Conservation (phyloP, 2,888 invertebrate species). For the Piscicola geometra region DNA sequence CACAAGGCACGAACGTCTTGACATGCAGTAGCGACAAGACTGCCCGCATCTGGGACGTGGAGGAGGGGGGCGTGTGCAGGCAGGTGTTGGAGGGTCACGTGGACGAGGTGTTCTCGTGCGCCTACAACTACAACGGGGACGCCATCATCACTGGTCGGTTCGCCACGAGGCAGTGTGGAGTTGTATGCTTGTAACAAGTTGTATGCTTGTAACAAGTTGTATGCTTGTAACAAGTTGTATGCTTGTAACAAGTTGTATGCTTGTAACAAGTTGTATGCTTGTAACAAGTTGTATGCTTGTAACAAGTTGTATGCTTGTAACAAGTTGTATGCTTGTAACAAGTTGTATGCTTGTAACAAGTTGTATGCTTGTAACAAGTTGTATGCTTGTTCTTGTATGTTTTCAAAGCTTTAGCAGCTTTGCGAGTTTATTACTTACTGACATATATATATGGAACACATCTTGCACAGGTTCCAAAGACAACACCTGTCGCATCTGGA, state of each 20-base stretch:
- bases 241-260: no score
- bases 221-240: background rate
- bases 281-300: no score
- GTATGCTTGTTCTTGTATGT: no score
- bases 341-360: no score
- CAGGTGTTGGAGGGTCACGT: constrained; percentile 72
- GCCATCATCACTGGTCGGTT: constrained; percentile 65
- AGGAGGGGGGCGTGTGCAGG: constrained; percentile 63
- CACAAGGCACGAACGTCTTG: constrained; percentile 68
- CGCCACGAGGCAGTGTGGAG: background rate
- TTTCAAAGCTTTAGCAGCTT: no score
- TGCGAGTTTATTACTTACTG: no score
- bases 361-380: no score
- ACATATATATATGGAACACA: no score
- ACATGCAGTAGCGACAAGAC: constrained; percentile 74
- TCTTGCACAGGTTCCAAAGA: constrained; percentile 67
- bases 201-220: background rate
- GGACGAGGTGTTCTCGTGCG: constrained; percentile 76
- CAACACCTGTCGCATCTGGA: constrained; percentile 74
- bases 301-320: no score
- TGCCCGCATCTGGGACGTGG: constrained; percentile 71
- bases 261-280: no score
- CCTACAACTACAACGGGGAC: constrained; percentile 73
- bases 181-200: background rate
- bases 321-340: no score